phyloP scores from a whole-genome alignment of 2,113 vertebrate genomes.

The Zosterops japonicus region DNA sequence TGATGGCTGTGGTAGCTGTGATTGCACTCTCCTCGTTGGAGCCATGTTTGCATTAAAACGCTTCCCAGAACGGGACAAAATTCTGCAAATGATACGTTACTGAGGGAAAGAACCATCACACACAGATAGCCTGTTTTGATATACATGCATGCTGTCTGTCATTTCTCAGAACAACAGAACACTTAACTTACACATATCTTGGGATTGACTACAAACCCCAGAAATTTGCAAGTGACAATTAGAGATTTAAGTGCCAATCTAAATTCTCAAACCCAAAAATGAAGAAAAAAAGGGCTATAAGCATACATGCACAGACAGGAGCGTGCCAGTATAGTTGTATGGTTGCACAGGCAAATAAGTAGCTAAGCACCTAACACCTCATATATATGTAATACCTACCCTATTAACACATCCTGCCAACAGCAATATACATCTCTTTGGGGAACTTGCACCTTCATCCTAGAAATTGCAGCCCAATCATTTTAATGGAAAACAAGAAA shows the following conservation, averaged over 20 bases:
- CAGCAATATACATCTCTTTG: not conserved
- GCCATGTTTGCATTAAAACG: not conserved
- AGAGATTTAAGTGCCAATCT: not conserved
- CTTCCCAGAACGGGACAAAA: not conserved
- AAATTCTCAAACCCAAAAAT: not conserved
- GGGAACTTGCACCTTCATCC: not conserved
- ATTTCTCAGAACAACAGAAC: not conserved
- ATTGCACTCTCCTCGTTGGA: not conserved
- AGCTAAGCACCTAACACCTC: constrained; percentile 18
- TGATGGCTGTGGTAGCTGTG: not conserved
- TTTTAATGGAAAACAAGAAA: not conserved
- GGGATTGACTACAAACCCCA: not conserved
- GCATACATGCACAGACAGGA: not conserved
- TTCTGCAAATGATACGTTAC: not conserved
- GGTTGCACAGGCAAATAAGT: not conserved
- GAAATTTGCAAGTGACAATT: not conserved
- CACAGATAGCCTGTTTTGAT: accelerated
- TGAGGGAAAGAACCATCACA: not conserved
- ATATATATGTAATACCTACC: not conserved
- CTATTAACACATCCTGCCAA: constrained; percentile 36
- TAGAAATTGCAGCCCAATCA: not conserved
- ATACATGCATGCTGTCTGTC: too few relatives aligned
- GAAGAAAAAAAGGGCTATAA: not conserved
- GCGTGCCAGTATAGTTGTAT: not conserved
- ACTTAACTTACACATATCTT: not conserved